These are phyloP conservation scores for Drosophila jambulina DNA, from an alignment of 1,140 invertebrate species.

Conservation along the genomic window DNA sequence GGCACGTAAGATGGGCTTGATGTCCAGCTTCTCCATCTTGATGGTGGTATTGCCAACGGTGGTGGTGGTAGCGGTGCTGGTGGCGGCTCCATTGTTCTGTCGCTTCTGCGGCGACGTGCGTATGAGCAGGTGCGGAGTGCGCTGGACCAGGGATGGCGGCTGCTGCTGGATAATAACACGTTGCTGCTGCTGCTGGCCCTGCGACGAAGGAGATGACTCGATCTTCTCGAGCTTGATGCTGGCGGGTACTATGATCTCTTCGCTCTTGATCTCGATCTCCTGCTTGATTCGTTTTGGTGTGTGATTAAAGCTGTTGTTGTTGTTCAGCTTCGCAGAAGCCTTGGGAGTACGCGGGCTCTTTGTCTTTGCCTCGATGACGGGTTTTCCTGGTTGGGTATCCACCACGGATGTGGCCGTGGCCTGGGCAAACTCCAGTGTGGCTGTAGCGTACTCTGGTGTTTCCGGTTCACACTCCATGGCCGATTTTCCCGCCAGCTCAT, in stretches of 20 bases:
- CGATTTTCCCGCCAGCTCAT: constrained; percentile 72
- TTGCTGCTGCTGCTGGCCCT: constrained; percentile 48
- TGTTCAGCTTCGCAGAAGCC: constrained; percentile 57
- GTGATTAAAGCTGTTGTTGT: constrained; percentile 76
- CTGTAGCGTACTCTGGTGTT: constrained; percentile 81
- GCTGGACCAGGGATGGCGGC: constrained; percentile 51
- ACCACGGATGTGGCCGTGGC: constrained; percentile 38
- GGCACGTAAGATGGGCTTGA: constrained; percentile 68
- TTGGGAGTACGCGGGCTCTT: constrained; percentile 48
- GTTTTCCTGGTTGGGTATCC: constrained; percentile 16
- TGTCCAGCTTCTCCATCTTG: constrained; percentile 83
- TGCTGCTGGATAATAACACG: constrained; percentile 72
- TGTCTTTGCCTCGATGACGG: constrained; percentile 34
- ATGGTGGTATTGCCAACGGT: constrained; percentile 74
- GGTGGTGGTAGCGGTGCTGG: constrained; percentile 17
- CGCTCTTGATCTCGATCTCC: constrained; percentile 82
- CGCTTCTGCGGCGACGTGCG: constrained; percentile 67
- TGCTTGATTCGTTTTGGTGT: constrained; percentile 80
- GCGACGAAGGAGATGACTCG: constrained; percentile 45
- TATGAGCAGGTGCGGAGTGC: constrained; percentile 71
- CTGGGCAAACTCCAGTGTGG: constrained; percentile 70
- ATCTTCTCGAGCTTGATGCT: constrained; percentile 80
- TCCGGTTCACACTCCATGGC: constrained; percentile 82
- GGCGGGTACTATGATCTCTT: constrained; percentile 79
- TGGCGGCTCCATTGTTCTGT: constrained; percentile 33